Evolutionary conservation across 2,888 invertebrate species (phyloP), one percentile per base, ranked within the genome.

Genomic region (Cephus spinipes): DNA sequence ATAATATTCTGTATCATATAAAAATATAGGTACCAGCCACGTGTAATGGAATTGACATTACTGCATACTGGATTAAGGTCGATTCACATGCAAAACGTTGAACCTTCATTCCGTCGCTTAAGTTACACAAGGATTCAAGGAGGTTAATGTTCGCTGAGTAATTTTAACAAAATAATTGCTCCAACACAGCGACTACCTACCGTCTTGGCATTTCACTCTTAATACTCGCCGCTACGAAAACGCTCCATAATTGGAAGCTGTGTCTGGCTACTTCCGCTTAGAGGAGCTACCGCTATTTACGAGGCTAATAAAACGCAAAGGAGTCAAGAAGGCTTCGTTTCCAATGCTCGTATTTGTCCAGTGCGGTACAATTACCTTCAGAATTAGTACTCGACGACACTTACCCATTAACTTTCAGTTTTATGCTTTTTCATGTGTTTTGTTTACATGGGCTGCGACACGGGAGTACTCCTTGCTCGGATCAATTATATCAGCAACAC

Each of bases 281-380:
- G 85, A 85, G 85, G 55, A 55, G 81, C 87, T 82, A 82, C 80
- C 83, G 83, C 84, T 87, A 87, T 89, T 90, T 89, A 89, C 89
- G 87, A 88, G 89, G 89, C 87, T 85, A 88, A 89, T 90, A 90
- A 89, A 90, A 87, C 40, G 69, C 87, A 85, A 87, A 86, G 81
- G 82, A 81, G 82, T 35, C 36, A 33, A 36, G 76, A 69, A 74
- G 32, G 34, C 11, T 76, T n/a, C 55, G 71, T 78, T 78, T 30
- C 35, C 12, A 68, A 35, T 6, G 68, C 11, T 36, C 32, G 31
- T 74, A 74, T 69, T 74, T 74, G 55, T 6, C 23, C 23, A 15
- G 23, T 71, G 12, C 31, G 4, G 32, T 31, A 83, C 84, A 84
- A 84, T 86, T 85, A 84, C 84, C 83, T 83, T 83, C 30, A 81